Percentiles rank a stretch among this genome's conserved stretches.
These are phyloP conservation scores for Rhynchonycteris naso DNA, from an alignment of 2,797 vertebrate genomes.

Conservation along the genomic window DNA sequence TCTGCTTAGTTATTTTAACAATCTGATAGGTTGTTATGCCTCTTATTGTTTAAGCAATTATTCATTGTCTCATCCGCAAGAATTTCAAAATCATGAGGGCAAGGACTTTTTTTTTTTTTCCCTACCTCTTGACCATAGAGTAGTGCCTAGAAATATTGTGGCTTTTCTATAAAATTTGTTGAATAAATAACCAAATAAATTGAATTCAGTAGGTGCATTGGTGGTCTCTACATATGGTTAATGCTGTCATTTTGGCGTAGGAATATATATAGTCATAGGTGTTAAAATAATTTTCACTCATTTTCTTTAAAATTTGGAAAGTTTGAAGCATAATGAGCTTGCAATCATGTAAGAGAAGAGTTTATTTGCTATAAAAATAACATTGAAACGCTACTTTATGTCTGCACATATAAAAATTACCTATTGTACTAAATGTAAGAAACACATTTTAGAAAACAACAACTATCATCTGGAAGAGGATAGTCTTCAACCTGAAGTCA, in stretches of 20 bases:
- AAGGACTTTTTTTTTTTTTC: neutral
- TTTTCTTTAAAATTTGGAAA: neutral
- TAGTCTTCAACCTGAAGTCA: neutral
- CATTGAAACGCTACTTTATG: neutral
- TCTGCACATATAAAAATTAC: neutral
- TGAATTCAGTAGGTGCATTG: neutral
- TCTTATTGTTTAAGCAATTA: neutral
- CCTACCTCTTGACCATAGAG: neutral
- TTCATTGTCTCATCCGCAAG: neutral
- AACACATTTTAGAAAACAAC: neutral
- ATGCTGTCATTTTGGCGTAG: neutral
- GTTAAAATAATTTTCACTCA: neutral
- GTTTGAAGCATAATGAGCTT: neutral
- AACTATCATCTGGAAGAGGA: neutral
- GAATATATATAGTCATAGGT: neutral
- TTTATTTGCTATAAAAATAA: neutral
- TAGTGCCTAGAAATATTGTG: neutral
- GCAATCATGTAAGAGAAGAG: neutral
- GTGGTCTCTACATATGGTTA: neutral
- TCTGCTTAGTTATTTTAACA: neutral
- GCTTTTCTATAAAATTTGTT: neutral
- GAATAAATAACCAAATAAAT: neutral
- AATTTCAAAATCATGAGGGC: neutral
- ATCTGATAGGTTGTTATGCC: neutral
- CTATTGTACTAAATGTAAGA: neutral